Percentiles rank a stretch among this genome's conserved stretches.
These are phyloP conservation scores for Pherbina coryleti DNA, from an alignment of 2,888 invertebrate species.

Conservation along the genomic window DNA sequence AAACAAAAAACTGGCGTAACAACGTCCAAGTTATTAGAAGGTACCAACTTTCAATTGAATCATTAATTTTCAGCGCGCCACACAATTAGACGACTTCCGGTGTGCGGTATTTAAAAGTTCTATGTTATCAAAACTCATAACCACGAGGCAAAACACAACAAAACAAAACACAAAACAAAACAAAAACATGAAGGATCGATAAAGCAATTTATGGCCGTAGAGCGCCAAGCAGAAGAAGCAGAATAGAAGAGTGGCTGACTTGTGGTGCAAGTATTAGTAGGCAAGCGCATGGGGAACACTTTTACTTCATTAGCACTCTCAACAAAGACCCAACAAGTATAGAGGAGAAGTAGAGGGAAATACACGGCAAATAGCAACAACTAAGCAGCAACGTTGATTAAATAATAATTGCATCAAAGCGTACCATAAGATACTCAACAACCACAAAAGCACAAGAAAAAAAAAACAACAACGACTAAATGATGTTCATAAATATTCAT, in stretches of 20 bases:
- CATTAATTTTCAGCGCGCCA: slow-evolving; percentile 16
- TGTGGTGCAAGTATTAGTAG: not conserved
- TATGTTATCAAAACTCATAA: not conserved
- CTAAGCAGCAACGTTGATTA: not conserved
- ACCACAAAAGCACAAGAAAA: not conserved
- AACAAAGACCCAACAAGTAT: not conserved
- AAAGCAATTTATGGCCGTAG: not conserved
- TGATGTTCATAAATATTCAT: not conserved
- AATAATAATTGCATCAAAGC: not conserved
- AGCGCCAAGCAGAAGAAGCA: not conserved
- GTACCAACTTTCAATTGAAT: slow-evolving; percentile 30
- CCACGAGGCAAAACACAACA: not conserved
- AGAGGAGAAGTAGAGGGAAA: not conserved
- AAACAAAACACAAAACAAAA: not conserved
- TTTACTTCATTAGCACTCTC: not conserved
- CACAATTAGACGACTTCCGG: slow-evolving; percentile 26
- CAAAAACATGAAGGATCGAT: not conserved
- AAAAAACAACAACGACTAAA: slow-evolving; percentile 2
- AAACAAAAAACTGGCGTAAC: not conserved
- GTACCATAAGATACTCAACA: not conserved
- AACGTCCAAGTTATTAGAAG: not conserved
- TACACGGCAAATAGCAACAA: not conserved
- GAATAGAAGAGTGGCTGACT: not conserved
- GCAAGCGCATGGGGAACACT: not conserved
- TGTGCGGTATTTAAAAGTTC: not conserved